Base-by-base conservation (phyloP, 1,140 invertebrate genomes). In the Platorchestia sp. region DNA sequence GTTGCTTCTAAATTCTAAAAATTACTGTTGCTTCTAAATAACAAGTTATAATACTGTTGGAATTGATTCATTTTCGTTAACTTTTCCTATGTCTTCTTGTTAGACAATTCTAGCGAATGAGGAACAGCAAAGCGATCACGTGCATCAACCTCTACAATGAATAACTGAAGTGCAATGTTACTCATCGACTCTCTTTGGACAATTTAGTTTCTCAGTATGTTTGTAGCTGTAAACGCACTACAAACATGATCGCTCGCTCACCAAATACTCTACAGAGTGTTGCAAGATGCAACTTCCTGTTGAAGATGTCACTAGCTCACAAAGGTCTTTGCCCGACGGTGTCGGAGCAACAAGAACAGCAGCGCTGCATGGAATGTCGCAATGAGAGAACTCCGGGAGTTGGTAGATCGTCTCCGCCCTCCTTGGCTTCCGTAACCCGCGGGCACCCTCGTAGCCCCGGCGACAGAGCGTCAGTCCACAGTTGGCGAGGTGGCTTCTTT, bases 401-500 rank as follows among this genome's bases (percentile, higher is more conserved):
- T 47, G 43, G 3, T 45, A 14, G 43, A 44, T 44, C 91, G 45
- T 40, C 91, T 45, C 91, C 91, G 91, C 91, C 91, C 91, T 47
- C 6, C 45, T 6, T 36, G 43, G 47, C 91, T 93, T 93, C 91
- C 91, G 91, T 93, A 45, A 93, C 91, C 91, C 45, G n/a, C 7
- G 91, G 91, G 91, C 91, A 93, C 16, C 45, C 19, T 6, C 36
- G 6, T 10, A 7, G 91, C 44, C n/a, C 5, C 7, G 43, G 91
- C 43, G 45, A 45, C 89, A 19, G 86, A 89, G 16, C 86, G 16
- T n/a, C 22, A 90, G 19, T 19, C 91, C 22, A 45, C 91, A 93
- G 6, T 40, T 93, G 91, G 22, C 36, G 89, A 36, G 53, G 53
- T 10, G 41, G n/a, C 86, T n/a, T 42, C 19, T n/a, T 19, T 89